A percentile compares a stretch with the other conserved stretches of the same genome.
Conservation (phyloP, 2,888 invertebrate genomes). For the Fragum whitleyi region DNA sequence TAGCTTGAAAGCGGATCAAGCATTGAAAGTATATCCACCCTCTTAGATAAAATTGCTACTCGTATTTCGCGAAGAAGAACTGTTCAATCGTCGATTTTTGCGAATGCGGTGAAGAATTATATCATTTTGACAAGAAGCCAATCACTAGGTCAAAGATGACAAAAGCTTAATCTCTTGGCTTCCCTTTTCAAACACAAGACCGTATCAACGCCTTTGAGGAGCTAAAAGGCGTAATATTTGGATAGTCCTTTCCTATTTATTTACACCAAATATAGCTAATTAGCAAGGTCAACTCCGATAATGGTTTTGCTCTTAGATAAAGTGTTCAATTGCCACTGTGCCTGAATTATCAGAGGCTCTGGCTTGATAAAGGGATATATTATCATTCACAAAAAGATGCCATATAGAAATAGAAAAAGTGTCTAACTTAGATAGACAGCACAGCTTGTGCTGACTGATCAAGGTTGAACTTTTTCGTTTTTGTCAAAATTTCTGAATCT, state of each 20-base stretch:
- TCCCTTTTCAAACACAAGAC: background rate
- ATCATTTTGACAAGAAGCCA: background rate
- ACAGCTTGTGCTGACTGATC: too few relatives aligned
- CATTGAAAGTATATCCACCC: too few relatives aligned
- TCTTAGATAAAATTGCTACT: too few relatives aligned
- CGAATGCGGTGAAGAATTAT: background rate
- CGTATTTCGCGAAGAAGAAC: too few relatives aligned
- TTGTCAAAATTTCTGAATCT: too few relatives aligned
- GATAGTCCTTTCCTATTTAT: constrained; percentile 2
- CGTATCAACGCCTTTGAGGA: background rate
- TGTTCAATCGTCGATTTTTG: too few relatives aligned
- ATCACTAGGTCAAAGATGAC: constrained; percentile 4
- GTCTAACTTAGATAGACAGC: too few relatives aligned
- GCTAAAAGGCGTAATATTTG: constrained; percentile 14
- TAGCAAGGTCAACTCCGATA: background rate
- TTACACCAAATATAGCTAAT: constrained; percentile 14
- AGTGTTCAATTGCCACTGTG: background rate
- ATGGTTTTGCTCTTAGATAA: background rate
- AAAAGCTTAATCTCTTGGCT: background rate
- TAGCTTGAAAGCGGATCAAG: too few relatives aligned
- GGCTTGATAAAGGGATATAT: background rate
- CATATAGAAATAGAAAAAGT: too few relatives aligned
- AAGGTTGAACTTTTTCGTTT: too few relatives aligned
- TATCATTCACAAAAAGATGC: too few relatives aligned
- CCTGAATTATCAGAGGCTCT: background rate